phyloP scores from a whole-genome alignment of 2,113 vertebrate species.

The Lucifuga dentata region DNA sequence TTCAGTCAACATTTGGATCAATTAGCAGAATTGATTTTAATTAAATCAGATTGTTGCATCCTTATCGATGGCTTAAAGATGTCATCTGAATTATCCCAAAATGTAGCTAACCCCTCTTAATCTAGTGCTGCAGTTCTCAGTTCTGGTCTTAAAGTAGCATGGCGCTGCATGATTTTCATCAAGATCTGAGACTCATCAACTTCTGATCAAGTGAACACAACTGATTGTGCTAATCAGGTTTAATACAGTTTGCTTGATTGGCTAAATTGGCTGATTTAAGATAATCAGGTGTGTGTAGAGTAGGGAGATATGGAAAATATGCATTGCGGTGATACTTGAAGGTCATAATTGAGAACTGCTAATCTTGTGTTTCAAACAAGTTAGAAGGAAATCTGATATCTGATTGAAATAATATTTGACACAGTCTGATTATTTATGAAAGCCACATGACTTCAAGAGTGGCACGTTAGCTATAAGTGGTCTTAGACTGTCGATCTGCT shows the following conservation, averaged over 20 bases:
- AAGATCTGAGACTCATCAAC: no score
- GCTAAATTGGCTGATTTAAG: no score
- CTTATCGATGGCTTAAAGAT: background rate
- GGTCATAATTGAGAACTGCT: conserved; percentile 12
- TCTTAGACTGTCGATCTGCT: conserved; percentile 51
- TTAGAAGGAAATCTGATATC: background rate
- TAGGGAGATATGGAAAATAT: no score
- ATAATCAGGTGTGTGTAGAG: no score
- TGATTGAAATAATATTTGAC: conserved; percentile 19
- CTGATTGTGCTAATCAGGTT: no score
- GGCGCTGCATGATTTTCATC: no score
- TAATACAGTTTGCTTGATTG: no score
- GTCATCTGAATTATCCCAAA: background rate
- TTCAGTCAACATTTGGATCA: background rate
- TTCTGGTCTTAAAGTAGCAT: no score
- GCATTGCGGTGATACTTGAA: no score
- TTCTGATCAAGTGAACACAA: no score
- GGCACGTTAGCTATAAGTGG: background rate
- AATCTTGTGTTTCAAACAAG: conserved; percentile 12
- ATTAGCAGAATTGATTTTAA: background rate
- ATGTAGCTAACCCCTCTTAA: no score
- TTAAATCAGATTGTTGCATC: background rate
- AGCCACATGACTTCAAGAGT: background rate
- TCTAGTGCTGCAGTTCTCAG: no score
- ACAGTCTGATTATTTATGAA: conserved; percentile 11